phyloP scores from a whole-genome alignment of 2,888 invertebrate genomes.

The Nephrocerus scutellatus region DNA sequence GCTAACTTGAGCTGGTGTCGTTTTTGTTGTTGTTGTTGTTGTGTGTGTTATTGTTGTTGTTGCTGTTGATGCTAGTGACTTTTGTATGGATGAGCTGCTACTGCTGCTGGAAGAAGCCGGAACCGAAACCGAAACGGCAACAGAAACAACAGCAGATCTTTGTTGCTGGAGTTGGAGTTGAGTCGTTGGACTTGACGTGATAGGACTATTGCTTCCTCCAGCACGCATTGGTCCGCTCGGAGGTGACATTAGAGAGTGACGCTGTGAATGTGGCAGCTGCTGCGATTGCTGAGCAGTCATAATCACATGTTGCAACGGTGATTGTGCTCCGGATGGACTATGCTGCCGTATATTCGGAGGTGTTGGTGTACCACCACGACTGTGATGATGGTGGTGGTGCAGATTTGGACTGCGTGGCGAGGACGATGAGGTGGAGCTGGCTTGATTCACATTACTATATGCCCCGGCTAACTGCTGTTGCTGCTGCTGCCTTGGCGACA shows the following conservation, averaged over 20 bases:
- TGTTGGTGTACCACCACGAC: conserved; percentile 27
- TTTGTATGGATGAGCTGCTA: conserved; percentile 7
- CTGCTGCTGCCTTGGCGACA: conserved; percentile 22
- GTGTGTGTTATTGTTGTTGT: neutral
- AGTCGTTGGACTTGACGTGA: conserved; percentile 27
- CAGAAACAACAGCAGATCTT: too few species aligned
- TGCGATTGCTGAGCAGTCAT: conserved; percentile 40
- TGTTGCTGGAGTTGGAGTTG: conserved; percentile 27
- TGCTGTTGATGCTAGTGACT: neutral
- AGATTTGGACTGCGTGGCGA: conserved; percentile 44
- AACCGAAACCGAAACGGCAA: too few species aligned
- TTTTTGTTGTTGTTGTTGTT: conserved; percentile 6
- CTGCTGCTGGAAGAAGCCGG: conserved; percentile 18
- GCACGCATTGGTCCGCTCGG: neutral
- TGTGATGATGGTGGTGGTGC: conserved; percentile 21
- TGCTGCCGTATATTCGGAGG: conserved; percentile 24
- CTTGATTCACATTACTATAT: too few species aligned
- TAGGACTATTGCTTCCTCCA: conserved; percentile 25
- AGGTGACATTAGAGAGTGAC: neutral
- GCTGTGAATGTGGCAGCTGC: conserved; percentile 1
- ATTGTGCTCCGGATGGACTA: conserved; percentile 27
- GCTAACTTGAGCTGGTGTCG: conserved; percentile 14
- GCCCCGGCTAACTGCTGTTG: too few species aligned
- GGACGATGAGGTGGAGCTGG: too few species aligned
- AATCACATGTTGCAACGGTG: conserved; percentile 24